phyloP scores from a whole-genome alignment of 2,888 invertebrate genomes.

The Lutraria lutraria region DNA sequence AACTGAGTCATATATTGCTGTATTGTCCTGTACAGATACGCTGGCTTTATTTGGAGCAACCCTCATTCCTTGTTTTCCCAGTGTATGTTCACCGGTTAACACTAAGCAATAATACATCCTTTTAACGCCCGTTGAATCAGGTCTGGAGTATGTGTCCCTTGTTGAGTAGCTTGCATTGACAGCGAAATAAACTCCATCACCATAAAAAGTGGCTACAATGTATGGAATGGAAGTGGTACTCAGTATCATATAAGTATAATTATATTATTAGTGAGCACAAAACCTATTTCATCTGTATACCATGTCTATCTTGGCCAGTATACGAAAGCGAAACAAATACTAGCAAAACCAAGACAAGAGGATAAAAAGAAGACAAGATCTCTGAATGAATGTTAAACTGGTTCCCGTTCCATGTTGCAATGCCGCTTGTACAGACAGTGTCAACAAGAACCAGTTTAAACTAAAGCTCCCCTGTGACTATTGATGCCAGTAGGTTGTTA shows the following conservation, averaged over 20 bases:
- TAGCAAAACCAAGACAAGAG: too few relatives aligned
- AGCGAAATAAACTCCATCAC: constrained; percentile 84
- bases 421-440: too few relatives aligned
- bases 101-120: constrained; percentile 79
- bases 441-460: too few relatives aligned
- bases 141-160: constrained; percentile 69
- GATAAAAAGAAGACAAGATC: too few relatives aligned
- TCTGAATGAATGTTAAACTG: too few relatives aligned
- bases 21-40: not conserved
- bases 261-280: too few relatives aligned
- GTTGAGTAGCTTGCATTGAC: constrained; percentile 76
- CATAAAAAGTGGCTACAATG: constrained; percentile 77
- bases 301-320: too few relatives aligned
- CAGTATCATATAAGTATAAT: not conserved
- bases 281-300: too few relatives aligned
- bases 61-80: constrained; percentile 68
- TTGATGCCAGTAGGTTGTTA: too few relatives aligned
- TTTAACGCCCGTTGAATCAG: constrained; percentile 69
- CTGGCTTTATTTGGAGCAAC: constrained; percentile 73
- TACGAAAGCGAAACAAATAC: too few relatives aligned
- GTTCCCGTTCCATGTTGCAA: too few relatives aligned
- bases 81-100: constrained; percentile 75
- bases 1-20: constrained; percentile 79
- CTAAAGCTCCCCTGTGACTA: too few relatives aligned
- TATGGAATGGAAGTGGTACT: not conserved